These are phyloP conservation scores for Corythornis cristatus DNA, from an alignment of 2,113 vertebrate genomes.

Conservation along the genomic window DNA sequence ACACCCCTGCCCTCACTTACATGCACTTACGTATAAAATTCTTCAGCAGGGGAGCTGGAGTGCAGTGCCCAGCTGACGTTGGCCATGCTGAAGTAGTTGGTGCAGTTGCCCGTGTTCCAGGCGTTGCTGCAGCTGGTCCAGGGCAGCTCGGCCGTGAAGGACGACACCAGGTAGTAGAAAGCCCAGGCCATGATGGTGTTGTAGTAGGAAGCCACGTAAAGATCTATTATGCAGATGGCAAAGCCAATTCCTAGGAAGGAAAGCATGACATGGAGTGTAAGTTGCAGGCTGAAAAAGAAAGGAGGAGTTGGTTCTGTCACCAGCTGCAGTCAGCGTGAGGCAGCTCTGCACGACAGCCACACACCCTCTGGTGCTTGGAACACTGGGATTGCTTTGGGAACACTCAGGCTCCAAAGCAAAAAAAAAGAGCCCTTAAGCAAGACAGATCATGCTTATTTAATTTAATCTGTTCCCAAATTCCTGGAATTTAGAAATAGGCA, in stretches of 20 bases:
- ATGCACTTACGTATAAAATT: slow-evolving; percentile 98
- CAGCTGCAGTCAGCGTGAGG: neutral
- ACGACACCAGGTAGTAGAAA: slow-evolving; percentile 94
- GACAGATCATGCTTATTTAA: neutral
- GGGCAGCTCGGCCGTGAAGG: slow-evolving; percentile 87
- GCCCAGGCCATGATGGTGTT: slow-evolving; percentile 99
- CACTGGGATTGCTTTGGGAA: neutral
- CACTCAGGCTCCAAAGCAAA: neutral
- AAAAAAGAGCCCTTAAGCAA: neutral
- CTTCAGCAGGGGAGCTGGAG: slow-evolving; percentile 93
- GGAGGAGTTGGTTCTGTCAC: neutral
- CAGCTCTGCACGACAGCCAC: neutral
- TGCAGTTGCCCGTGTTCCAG: slow-evolving; percentile 95
- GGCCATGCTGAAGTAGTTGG: slow-evolving; percentile 87
- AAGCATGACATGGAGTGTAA: neutral
- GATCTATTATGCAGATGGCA: slow-evolving; percentile 94
- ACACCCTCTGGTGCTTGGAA: neutral
- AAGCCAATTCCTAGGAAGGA: slow-evolving; percentile 88
- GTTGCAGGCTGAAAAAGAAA: neutral
- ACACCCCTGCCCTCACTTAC: slow-evolving; percentile 76
- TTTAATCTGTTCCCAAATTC: neutral
- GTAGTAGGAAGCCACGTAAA: slow-evolving; percentile 97
- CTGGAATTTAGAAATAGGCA: neutral
- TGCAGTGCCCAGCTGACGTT: slow-evolving; percentile 87
- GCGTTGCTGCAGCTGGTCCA: slow-evolving; percentile 91